Percentiles rank a stretch among this genome's conserved stretches.
Conservation (phyloP, 2,888 invertebrate species). For the Acronicta aceris region DNA sequence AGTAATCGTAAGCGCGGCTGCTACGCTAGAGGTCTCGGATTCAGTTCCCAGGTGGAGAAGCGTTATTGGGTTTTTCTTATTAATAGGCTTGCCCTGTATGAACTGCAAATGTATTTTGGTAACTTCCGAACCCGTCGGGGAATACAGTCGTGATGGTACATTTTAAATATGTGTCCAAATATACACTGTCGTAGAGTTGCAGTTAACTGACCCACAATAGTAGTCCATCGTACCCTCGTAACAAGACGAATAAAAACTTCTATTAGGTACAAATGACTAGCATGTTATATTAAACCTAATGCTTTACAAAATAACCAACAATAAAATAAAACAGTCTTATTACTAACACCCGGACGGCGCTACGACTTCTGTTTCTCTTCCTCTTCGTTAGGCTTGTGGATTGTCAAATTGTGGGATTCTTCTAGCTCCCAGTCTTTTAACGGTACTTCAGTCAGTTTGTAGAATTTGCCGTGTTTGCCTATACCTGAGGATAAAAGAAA, state of each 20-base stretch:
- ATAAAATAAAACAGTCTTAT: constrained; percentile 5
- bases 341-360: not conserved
- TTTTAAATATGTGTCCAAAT: no score
- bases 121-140: no score
- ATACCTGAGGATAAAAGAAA: constrained; percentile 76
- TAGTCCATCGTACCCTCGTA: no score
- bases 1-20: no score
- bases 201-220: no score
- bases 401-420: constrained; percentile 73
- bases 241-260: not conserved
- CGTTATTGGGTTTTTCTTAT: no score
- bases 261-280: constrained; percentile 43
- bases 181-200: no score
- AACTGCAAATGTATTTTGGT: no score
- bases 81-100: no score
- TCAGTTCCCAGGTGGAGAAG: no score
- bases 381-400: constrained; percentile 35
- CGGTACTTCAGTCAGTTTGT: constrained; percentile 88
- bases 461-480: constrained; percentile 92
- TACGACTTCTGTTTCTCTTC: constrained; percentile 47
- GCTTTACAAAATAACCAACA: constrained; percentile 21
- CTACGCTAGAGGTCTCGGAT: no score
- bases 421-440: constrained; percentile 91
- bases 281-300: constrained; percentile 32
- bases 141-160: no score